Evolutionary conservation across 2,888 invertebrate genomes (phyloP).

Genomic region (Limnephilus marmoratus): DNA sequence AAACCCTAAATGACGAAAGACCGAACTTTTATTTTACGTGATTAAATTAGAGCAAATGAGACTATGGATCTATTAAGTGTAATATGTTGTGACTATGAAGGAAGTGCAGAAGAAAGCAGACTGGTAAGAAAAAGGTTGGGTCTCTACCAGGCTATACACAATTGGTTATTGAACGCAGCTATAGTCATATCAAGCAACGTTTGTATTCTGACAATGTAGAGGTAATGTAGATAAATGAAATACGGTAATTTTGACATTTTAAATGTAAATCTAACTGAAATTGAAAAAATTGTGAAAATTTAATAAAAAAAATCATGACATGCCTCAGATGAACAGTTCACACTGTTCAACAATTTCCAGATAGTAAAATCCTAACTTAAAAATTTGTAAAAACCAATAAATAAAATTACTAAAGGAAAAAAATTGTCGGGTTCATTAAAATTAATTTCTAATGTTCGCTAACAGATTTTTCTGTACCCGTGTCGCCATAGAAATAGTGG

Average conservation of each 20-base stretch:
- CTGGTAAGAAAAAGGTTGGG: not conserved
- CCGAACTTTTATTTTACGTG: too few species aligned
- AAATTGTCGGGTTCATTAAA: not conserved
- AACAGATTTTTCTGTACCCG: not conserved
- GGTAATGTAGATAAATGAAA: not conserved
- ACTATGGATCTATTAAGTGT: too few species aligned
- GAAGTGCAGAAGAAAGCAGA: not conserved
- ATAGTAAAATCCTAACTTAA: not conserved
- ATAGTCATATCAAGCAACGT: too few species aligned
- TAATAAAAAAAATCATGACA: not conserved
- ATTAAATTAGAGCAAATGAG: too few species aligned
- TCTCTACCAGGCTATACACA: not conserved
- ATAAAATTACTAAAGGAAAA: not conserved
- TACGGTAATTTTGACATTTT: too few species aligned
- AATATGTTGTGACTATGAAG: not conserved
- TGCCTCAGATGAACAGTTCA: not conserved
- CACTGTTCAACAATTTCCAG: not conserved
- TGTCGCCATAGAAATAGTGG: not conserved
- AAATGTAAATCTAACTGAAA: too few species aligned
- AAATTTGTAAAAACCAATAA: too few species aligned
- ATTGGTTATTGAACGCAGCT: too few species aligned
- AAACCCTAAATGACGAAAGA: too few species aligned
- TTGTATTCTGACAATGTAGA: not conserved
- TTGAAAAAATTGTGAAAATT: not conserved
- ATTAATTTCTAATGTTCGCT: not conserved